Base-by-base conservation (phyloP, 2,113 vertebrate genomes). In the Pyxicephalus adspersus region DNA sequence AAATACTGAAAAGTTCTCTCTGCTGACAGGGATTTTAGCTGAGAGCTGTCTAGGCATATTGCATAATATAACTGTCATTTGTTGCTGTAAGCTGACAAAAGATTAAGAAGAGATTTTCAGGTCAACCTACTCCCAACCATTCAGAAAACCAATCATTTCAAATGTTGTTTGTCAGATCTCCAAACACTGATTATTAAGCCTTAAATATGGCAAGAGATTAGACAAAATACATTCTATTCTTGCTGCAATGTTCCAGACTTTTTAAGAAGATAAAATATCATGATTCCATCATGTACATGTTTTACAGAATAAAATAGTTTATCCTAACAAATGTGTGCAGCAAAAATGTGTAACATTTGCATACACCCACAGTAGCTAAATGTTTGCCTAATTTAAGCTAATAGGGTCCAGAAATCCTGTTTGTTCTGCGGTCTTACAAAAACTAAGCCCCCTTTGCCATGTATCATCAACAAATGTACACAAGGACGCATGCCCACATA, bases 21-120 rank as follows among this genome's bases (percentile, higher is more conserved):
- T 61, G 38, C 31, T 76, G 38, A 23, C 20, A 11, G 25, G 19
- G 20, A 65, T 66, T 20, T 63, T n/a, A 55, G 76, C 51, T 66
- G 51, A 64, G 50, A 66, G 76, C 29, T 85, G 79, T 45, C 68
- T 28, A 83, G 77, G 76, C 68, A 84, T 84, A 83, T 88, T 90
- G 83, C 72, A 18, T 88, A 89, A 88, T 61, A 72, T 60, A 81
- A 74, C 85, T 83, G 68, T 70, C 73, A 87, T 85, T 84, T 87
- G 84, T 64, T 88, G 83, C 86, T 86, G 68, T 83, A 82, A 89
- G 67, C 65, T 60, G 76, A 73, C 51, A 31, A 83, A 83, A 87
- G 87, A 89, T 89, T 91, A 89, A 88, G 63, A 17, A 82, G 84
- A 78, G 84, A 86, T 87, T 87, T 88, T 78, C 76, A 75, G 83